Base-by-base conservation (phyloP, 2,113 vertebrate species). In the Neogobius melanostomus region DNA sequence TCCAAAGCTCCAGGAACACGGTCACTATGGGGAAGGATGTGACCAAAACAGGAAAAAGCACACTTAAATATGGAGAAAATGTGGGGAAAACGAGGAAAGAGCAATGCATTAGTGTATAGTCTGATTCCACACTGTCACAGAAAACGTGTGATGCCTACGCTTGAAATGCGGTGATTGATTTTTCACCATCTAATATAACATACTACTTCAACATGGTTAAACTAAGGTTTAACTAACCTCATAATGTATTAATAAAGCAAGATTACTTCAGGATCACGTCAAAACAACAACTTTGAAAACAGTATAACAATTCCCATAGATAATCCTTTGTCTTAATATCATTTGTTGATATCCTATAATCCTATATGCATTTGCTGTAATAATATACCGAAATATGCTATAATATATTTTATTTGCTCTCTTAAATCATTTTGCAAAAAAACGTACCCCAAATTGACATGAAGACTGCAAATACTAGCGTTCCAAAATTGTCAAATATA, bases 401-500 rank as follows among this genome's bases (percentile, higher is more conserved):
- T n/a, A 10, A 28, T 60, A 60, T 11, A 21, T 21, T 21, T 21
- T 21, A 36, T 36, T 36, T 36, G 28, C 1, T 3, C 28, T 36
- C 28, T 36, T 36, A 36, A 36, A 4, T 36, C 28, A 36, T 36
- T 36, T 36, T 4, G 28, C 28, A 36, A 43, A 60, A 36, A 15
- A 12, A 91, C 96, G 94, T 90, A 98, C 96, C 95, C 96, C 96
- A 98, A 75, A 98, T 82, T 74, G 95, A 93, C 96, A 98, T 98
- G 87, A 98, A 98, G 66, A 96, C 93, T 36, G 96, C 96, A 90
- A 98, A 98, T 54, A 96, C 87, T 77, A 98, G 85, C 0, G 96
- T 98, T 79, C 96, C 96, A 91, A 91, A 98, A 85, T 96, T 96
- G 87, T 98, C 96, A 92, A 98, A 98, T 92, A 98, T 94, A 76